Conservation (phyloP, 37 sponge, comb jelly and placozoan genomes). For the Aphrocallistes beatrix region DNA sequence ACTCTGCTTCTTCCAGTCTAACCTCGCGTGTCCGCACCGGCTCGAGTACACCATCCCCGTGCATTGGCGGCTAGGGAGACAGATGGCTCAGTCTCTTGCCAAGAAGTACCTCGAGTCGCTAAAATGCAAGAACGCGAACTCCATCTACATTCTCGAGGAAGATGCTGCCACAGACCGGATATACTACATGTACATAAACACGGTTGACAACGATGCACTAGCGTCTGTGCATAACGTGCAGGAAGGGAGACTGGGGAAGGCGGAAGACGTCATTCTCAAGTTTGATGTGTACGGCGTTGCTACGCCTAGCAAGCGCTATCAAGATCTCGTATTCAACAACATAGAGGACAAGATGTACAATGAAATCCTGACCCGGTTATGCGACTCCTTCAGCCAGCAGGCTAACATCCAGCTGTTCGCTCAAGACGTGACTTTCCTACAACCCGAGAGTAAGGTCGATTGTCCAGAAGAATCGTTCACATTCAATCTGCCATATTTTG, state of each 20-base stretch:
- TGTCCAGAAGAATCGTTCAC: neutral
- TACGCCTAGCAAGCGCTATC: neutral
- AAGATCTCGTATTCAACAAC: conserved; percentile 1
- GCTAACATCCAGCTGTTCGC: conserved; percentile 11
- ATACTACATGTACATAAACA: conserved; percentile 17
- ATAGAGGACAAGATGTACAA: conserved; percentile 11
- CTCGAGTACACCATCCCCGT: neutral
- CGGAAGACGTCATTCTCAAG: neutral
- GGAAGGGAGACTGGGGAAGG: neutral
- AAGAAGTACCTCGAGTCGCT: conserved; percentile 3
- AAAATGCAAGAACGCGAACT: neutral
- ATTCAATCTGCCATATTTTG: neutral
- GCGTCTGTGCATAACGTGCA: neutral
- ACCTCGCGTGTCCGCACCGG: conserved; percentile 1
- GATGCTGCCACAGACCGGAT: neutral
- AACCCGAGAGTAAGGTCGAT: neutral
- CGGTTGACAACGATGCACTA: neutral
- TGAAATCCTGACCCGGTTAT: neutral
- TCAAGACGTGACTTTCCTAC: conserved; percentile 8
- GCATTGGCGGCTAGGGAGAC: neutral
- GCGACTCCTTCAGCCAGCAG: neutral
- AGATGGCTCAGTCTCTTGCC: neutral
- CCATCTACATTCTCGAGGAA: conserved; percentile 11
- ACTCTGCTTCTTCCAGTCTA: neutral
- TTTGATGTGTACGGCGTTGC: neutral